phyloP scores from a whole-genome alignment of 2,888 invertebrate species.

The Disparrhopalites patrizii region DNA sequence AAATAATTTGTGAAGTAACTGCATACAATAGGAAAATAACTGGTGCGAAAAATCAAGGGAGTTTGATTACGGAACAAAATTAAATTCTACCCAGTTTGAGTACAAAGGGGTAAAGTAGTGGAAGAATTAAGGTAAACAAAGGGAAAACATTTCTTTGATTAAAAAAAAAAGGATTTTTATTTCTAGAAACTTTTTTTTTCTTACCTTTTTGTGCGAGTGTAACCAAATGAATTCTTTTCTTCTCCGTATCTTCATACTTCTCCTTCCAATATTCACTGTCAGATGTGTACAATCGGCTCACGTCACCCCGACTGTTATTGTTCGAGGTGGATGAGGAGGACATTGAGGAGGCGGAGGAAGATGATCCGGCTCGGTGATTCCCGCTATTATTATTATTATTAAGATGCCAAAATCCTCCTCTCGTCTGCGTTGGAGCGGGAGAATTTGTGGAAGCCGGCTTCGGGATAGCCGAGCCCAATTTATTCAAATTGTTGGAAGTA shows the following conservation, averaged over 20 bases:
- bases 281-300: background rate
- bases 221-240: constrained; percentile 63
- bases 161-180: too few relatives aligned
- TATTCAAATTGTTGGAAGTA: background rate
- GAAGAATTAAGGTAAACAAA: too few relatives aligned
- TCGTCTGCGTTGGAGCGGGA: constrained; percentile 1
- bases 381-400: too few relatives aligned
- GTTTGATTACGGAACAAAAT: too few relatives aligned
- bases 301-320: constrained; percentile 9
- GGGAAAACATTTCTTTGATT: too few relatives aligned
- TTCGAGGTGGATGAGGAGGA: background rate
- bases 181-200: too few relatives aligned
- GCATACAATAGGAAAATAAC: too few relatives aligned
- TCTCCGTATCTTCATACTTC: constrained; percentile 68
- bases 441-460: background rate
- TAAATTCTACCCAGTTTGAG: too few relatives aligned
- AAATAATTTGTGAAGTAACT: too few relatives aligned
- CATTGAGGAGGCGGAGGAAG: background rate
- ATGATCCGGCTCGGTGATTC: background rate
- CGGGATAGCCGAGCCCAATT: too few relatives aligned
- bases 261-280: constrained; percentile 57
- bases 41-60: too few relatives aligned
- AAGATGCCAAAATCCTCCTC: constrained; percentile 7
- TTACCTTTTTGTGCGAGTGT: constrained; percentile 68
- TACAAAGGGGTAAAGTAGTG: too few relatives aligned